phyloP scores from a whole-genome alignment of 2,113 vertebrate species.

The Hippoglossus stenolepis region DNA sequence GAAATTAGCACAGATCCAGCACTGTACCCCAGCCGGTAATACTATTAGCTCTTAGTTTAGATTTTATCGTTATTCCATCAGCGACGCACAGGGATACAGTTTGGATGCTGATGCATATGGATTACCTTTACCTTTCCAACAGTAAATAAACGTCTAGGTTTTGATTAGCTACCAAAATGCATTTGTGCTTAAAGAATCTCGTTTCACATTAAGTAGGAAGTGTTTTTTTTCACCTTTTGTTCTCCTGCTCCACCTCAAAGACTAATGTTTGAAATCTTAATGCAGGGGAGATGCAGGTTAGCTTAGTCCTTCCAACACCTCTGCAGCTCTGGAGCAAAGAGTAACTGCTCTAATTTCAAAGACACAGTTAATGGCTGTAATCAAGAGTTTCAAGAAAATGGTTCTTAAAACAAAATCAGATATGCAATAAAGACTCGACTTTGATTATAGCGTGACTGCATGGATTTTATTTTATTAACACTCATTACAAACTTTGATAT shows the following conservation, averaged over 20 bases:
- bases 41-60: slow-evolving; percentile 59
- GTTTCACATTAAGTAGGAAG: slow-evolving; percentile 5
- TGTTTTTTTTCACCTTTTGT: slow-evolving; percentile 10
- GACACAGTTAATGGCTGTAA: slow-evolving; percentile 2
- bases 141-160: slow-evolving; percentile 26
- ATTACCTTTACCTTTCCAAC: slow-evolving; percentile 31
- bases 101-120: slow-evolving; percentile 31
- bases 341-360: slow-evolving; percentile 8
- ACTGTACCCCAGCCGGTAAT: slow-evolving; percentile 60
- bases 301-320: slow-evolving; percentile 7
- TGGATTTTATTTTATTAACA: background rate
- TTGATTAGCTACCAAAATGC: slow-evolving; percentile 24
- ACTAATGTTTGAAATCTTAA: slow-evolving; percentile 38
- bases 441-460: slow-evolving; percentile 29
- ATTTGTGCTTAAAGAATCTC: slow-evolving; percentile 16
- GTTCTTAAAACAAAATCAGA: slow-evolving; percentile 41
- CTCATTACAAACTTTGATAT: slow-evolving; percentile 16
- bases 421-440: slow-evolving; percentile 29
- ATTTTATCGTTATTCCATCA: slow-evolving; percentile 48
- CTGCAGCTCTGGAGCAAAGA: background rate
- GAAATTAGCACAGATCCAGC: slow-evolving; percentile 71
- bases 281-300: background rate
- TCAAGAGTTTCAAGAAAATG: slow-evolving; percentile 44
- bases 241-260: slow-evolving; percentile 22
- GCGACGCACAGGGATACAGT: slow-evolving; percentile 21